These are phyloP conservation scores for Cryptocephalus moraei DNA, from an alignment of 2,888 invertebrate genomes.

Conservation along the genomic window DNA sequence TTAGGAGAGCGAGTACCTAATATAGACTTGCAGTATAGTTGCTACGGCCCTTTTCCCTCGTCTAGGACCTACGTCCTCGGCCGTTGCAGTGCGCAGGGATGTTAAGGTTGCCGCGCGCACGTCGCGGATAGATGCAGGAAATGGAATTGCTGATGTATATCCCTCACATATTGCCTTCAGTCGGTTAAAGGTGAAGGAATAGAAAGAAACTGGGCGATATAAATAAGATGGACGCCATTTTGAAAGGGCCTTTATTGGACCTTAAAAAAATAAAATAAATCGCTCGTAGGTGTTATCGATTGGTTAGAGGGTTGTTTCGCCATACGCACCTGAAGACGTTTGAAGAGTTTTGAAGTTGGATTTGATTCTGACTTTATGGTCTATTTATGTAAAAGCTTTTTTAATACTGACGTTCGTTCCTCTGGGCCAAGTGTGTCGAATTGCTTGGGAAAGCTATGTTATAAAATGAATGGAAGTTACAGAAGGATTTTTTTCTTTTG, in stretches of 20 bases:
- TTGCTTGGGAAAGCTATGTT: too few relatives aligned
- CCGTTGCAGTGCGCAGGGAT: slow-evolving; percentile 7
- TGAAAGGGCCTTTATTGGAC: slow-evolving; percentile 30
- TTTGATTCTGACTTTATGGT: too few relatives aligned
- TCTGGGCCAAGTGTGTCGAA: too few relatives aligned
- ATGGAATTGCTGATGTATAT: slow-evolving; percentile 30
- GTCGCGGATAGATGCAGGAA: slow-evolving; percentile 11
- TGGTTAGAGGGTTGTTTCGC: slow-evolving; percentile 2
- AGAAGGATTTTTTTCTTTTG: too few relatives aligned
- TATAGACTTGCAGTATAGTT: slow-evolving; percentile 32
- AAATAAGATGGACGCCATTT: slow-evolving; percentile 34
- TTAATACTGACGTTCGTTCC: too few relatives aligned
- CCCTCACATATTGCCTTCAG: slow-evolving; percentile 26
- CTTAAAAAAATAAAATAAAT: slow-evolving; percentile 32
- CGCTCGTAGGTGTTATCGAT: slow-evolving; percentile 32
- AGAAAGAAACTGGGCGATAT: slow-evolving; percentile 27
- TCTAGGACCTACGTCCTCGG: slow-evolving; percentile 23
- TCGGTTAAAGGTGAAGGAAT: slow-evolving; percentile 21
- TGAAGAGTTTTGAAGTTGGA: too few relatives aligned
- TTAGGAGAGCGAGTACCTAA: slow-evolving; percentile 37
- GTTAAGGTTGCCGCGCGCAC: slow-evolving; percentile 3
- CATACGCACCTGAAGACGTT: too few relatives aligned
- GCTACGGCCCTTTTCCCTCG: slow-evolving; percentile 22
- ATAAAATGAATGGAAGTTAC: too few relatives aligned
- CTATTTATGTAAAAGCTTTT: too few relatives aligned